Conservation (phyloP, 1,140 invertebrate genomes). For the Dreissena polymorpha region DNA sequence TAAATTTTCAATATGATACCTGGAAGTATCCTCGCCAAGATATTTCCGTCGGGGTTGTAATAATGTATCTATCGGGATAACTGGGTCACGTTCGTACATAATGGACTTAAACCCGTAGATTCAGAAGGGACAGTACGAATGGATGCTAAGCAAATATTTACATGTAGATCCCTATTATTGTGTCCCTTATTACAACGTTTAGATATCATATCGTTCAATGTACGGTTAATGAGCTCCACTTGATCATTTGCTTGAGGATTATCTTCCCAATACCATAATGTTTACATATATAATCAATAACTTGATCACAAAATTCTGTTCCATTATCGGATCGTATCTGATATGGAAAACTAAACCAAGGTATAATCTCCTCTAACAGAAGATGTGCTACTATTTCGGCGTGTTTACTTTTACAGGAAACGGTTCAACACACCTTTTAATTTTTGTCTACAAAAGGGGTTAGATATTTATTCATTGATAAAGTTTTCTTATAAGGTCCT, state of each 20-base stretch:
- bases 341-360: not conserved
- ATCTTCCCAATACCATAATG: too few relatives aligned
- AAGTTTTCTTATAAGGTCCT: not conserved
- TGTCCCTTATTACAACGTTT: too few relatives aligned
- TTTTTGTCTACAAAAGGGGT: not conserved
- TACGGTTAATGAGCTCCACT: not conserved
- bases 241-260: conserved; percentile 7
- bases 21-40: too few relatives aligned
- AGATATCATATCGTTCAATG: not conserved
- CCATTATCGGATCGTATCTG: too few relatives aligned
- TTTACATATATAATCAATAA: too few relatives aligned
- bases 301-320: too few relatives aligned
- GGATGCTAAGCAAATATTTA: too few relatives aligned
- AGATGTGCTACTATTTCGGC: conserved; percentile 6
- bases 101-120: not conserved
- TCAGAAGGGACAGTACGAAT: too few relatives aligned
- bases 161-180: too few relatives aligned
- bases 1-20: too few relatives aligned
- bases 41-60: too few relatives aligned
- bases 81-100: conserved; percentile 2
- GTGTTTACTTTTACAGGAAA: conserved; percentile 8
- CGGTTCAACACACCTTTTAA: not conserved
- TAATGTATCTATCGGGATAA: not conserved
- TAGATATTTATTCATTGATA: conserved; percentile 2
- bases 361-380: conserved; percentile 10